Conservation (phyloP, 2,888 invertebrate genomes). For the Mythimna albipuncta region DNA sequence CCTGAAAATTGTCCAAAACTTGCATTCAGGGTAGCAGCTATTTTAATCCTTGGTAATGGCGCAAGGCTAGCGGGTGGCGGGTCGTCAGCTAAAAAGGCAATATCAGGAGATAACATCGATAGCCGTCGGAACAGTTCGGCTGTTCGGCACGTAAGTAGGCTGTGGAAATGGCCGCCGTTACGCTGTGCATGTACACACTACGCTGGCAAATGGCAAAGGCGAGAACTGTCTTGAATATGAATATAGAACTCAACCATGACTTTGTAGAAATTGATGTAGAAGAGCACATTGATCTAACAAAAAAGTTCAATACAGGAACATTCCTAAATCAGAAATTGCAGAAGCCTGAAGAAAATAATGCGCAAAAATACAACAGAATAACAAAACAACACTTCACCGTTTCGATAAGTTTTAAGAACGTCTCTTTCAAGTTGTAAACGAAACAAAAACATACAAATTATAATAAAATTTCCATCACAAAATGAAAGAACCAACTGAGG, state of each 20-base stretch:
- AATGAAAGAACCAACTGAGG: slow-evolving; percentile 47
- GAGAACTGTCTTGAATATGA: too few relatives aligned
- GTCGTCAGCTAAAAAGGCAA: slow-evolving; percentile 73
- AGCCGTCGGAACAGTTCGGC: slow-evolving; percentile 65
- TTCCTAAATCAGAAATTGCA: too few relatives aligned
- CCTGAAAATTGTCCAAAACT: slow-evolving; percentile 20
- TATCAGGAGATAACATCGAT: slow-evolving; percentile 75
- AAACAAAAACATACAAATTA: slow-evolving; percentile 57
- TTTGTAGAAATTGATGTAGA: too few relatives aligned
- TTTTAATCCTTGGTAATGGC: slow-evolving; percentile 62
- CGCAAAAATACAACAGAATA: not conserved
- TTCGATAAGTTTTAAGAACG: slow-evolving; percentile 26
- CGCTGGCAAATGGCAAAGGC: not conserved
- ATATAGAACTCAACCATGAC: too few relatives aligned
- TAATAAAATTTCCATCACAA: slow-evolving; percentile 54
- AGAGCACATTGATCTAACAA: too few relatives aligned
- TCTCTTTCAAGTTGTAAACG: slow-evolving; percentile 45
- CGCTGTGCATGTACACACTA: slow-evolving; percentile 64
- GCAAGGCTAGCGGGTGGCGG: slow-evolving; percentile 66
- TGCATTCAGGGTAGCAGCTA: slow-evolving; percentile 41
- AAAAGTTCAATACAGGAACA: too few relatives aligned
- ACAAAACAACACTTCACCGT: slow-evolving; percentile 15
- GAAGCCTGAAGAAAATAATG: not conserved
- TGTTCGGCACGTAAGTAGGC: slow-evolving; percentile 74
- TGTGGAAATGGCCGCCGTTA: slow-evolving; percentile 69